Base-by-base conservation (phyloP, 2,888 invertebrate genomes). In the Balanococcus diminutus region DNA sequence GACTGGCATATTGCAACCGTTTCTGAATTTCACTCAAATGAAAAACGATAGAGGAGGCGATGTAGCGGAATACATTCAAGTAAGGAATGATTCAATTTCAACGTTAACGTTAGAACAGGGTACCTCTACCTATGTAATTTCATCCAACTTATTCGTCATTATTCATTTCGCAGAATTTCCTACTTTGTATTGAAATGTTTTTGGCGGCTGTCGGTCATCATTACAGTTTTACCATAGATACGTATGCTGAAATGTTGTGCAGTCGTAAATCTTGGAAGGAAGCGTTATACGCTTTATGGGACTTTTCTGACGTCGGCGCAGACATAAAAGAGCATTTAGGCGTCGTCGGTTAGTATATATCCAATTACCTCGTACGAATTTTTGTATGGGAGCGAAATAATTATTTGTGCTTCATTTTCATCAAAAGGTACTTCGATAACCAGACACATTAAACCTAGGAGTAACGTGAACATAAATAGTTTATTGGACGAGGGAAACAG, bases 181-280 rank as follows among this genome's bases (percentile, higher is more conserved):
- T 97, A 86, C 97, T 98, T 88, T 98, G 98, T 90, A 96, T 98
- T 89, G 98, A 98, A 92, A 98, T 98, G 98, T 98, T 98, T 90
- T 90, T 98, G 88, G 98, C 98, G 31, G 97, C 98, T 1, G 93
- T 98, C 31, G 98, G 97, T 0, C 98, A 98, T 90, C 96, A 97
- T 90, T 98, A 96, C 90, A 96, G 97, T 89, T 98, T 98, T 90
- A 96, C 97, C n/a, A 96, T 97, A 90, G 94, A 95, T 89, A 96
- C 96, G 61, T 98, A 93, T 89, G 87, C 88, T 75, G 88, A 87
- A 86, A 87, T 88, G 36, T 75, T 88, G 25, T 88, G 88, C 9
- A 89, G 89, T 79, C 90, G 90, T 75, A 89, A 89, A 42, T 89
- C 90, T 25, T 95, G 95, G 90, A 95, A 95, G 89, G 93, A 93